Base-by-base conservation (phyloP, 2,888 invertebrate genomes). In the Dicyrtomina minuta region DNA sequence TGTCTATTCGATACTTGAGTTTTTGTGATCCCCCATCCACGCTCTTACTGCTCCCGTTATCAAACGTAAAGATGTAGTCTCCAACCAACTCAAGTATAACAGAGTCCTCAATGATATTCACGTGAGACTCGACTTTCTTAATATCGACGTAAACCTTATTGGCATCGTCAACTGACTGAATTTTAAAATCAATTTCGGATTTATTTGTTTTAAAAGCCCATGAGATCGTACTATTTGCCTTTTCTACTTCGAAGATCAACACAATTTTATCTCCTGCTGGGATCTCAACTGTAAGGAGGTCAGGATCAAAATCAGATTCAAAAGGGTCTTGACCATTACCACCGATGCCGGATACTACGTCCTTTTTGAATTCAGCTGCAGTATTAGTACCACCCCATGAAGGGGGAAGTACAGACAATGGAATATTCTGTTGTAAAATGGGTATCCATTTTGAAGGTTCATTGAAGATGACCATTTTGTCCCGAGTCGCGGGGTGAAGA, bases 1-100 rank as follows among this genome's bases (percentile, higher is more conserved):
- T 26, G n/a, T 66, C 66, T 15, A 66, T 44, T n/a, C 39, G n/a
- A 43, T 66, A 66, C 10, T 22, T 53, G 2, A 66, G 44, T n/a
- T n/a, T n/a, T n/a, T n/a, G n/a, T n/a, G n/a, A n/a, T 12, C 10
- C 2, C 39, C 56, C 56, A 17, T 4, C 39, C 22, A 55, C n/a
- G 15, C 55, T 6, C 4, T 56, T 55, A 22, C 62, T 62, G 56
- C 56, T 62, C 12, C 44, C 27, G 22, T 68, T 68, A 39, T 68
- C 68, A 26, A 62, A 62, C 13, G 68, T 68, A 33, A 68, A 53
- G 20, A 62, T 68, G 39, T 68, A 68, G 22, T 53, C 58, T 22
- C 68, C 68, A 2, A 64, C 55, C 6, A 44, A 41, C 2, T 62
- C 68, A 56, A 62, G 64, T 17, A 39, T 43, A 5, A 68, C 44